phyloP scores from a whole-genome alignment of 2,113 vertebrate genomes.

The Xenopus borealis region DNA sequence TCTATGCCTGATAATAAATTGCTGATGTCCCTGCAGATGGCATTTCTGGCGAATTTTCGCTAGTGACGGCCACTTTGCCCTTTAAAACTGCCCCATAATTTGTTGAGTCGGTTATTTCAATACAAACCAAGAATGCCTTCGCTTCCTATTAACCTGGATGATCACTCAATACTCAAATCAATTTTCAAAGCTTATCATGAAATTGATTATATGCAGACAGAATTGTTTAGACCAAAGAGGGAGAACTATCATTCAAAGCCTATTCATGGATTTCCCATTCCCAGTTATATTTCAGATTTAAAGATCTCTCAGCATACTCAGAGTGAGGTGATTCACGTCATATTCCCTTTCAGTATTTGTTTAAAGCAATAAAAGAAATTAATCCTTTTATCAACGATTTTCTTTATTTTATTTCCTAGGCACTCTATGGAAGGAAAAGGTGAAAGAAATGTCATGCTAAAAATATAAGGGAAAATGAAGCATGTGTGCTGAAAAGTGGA shows the following conservation, averaged over 20 bases:
- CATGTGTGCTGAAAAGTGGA: not conserved
- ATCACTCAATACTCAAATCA: constrained; percentile 12
- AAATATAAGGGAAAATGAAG: not conserved
- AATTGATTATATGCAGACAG: constrained; percentile 33
- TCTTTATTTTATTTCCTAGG: not conserved
- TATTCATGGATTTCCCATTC: constrained; percentile 12
- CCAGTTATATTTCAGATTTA: not conserved
- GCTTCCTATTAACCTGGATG: constrained; percentile 3
- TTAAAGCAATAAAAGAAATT: too few relatives aligned
- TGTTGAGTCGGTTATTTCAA: not conserved
- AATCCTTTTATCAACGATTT: not conserved
- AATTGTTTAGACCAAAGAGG: constrained; percentile 9
- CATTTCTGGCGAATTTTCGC: too few relatives aligned
- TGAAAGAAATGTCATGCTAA: not conserved
- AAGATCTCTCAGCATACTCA: too few relatives aligned
- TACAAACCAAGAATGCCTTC: not conserved
- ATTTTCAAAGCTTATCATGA: constrained; percentile 23
- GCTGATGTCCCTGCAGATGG: too few relatives aligned
- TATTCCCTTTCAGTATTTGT: too few relatives aligned
- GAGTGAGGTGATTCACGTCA: too few relatives aligned
- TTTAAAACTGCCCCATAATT: too few relatives aligned
- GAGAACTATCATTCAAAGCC: not conserved
- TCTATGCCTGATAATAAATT: too few relatives aligned
- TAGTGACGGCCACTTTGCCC: too few relatives aligned
- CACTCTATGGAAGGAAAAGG: not conserved